Percentiles rank a stretch among this genome's conserved stretches.
These are phyloP conservation scores for Ailuropoda melanoleuca DNA, from an alignment of 2,113 vertebrate genomes.

Conservation along the genomic window DNA sequence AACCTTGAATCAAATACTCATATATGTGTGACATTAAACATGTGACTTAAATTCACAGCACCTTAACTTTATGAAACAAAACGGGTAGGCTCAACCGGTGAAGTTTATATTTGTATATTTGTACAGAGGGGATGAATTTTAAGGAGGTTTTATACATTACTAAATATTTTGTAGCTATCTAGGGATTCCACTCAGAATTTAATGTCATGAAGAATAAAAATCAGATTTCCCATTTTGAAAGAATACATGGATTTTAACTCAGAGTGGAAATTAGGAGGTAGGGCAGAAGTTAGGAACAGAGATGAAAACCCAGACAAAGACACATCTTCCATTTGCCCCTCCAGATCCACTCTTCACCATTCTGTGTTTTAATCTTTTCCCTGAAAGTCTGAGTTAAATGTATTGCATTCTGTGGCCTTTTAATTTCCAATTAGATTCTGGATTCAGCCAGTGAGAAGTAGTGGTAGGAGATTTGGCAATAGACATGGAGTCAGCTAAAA, in stretches of 20 bases:
- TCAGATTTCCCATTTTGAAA: background rate
- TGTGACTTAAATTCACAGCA: background rate
- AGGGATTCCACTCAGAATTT: background rate
- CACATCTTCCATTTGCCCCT: fast-evolving
- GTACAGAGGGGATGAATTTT: background rate
- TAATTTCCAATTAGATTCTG: background rate
- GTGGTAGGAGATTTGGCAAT: no score
- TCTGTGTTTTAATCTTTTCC: no score
- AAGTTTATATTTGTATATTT: background rate
- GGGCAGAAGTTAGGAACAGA: background rate
- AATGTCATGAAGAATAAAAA: background rate
- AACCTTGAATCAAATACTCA: background rate
- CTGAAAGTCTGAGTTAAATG: background rate
- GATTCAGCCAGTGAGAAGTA: background rate
- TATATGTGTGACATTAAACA: background rate
- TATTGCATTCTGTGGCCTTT: background rate
- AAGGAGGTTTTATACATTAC: background rate
- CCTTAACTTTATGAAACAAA: background rate
- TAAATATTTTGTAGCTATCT: background rate
- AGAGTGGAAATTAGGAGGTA: background rate
- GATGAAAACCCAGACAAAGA: background rate
- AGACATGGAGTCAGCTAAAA: background rate
- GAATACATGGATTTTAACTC: background rate
- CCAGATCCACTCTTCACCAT: background rate
- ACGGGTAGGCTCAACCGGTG: background rate